Percentiles rank a stretch among this genome's conserved stretches.
Evolutionary conservation across 2,888 invertebrate species (phyloP).

Genomic region (Sussaba pulchella): DNA sequence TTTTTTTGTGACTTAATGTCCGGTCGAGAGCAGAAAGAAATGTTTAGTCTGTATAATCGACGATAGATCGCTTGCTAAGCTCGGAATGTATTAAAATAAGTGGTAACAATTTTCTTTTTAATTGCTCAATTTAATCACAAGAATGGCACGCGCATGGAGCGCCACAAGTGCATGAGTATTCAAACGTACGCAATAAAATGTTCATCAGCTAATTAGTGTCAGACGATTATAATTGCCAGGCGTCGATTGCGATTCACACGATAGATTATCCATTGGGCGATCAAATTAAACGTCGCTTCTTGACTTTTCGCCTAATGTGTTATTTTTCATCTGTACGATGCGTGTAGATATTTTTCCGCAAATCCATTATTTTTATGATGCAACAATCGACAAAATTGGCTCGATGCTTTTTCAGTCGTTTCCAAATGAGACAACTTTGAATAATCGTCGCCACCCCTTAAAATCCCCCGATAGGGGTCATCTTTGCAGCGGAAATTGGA

Average conservation of each 20-base stretch:
- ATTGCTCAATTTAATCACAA: conserved; percentile 1
- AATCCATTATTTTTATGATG: conserved; percentile 10
- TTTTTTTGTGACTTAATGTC: conserved; percentile 46
- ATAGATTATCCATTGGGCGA: neutral
- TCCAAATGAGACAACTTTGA: neutral
- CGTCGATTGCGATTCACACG: neutral
- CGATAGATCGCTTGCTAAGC: neutral
- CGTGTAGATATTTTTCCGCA: neutral
- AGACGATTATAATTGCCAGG: conserved; percentile 7
- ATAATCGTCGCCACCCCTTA: too few species aligned
- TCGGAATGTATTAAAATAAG: neutral
- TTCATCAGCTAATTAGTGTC: conserved; percentile 23
- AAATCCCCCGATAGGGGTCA: too few species aligned
- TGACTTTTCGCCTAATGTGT: neutral
- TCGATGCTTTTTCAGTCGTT: conserved; percentile 1
- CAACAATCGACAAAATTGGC: conserved; percentile 17
- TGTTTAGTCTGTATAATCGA: conserved; percentile 10
- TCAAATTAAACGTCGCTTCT: neutral
- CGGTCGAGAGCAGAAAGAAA: neutral
- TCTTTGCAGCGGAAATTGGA: too few species aligned
- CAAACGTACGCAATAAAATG: neutral
- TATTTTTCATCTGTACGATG: neutral
- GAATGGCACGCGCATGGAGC: neutral
- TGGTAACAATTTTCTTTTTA: too few species aligned
- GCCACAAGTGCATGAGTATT: neutral